Evolutionary conservation across 2,888 invertebrate species (phyloP).

Genomic region (Agonopterix subpropinquella): DNA sequence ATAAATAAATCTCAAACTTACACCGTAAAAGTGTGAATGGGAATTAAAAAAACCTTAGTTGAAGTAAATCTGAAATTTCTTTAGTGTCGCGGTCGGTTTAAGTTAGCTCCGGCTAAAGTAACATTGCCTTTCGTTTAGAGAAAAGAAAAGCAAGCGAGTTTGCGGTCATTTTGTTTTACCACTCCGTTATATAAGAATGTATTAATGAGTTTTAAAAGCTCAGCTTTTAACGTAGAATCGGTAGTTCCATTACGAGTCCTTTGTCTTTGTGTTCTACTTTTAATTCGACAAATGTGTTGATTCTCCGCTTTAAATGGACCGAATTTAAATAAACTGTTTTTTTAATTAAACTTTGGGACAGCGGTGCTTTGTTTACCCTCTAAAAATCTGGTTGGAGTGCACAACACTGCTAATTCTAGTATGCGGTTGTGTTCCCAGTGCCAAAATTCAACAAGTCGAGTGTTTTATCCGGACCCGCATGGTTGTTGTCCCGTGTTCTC

Average conservation of each 20-base stretch:
- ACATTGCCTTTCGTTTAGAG: constrained; percentile 23
- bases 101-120: constrained; percentile 45
- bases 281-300: neutral
- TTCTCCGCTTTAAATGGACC: neutral
- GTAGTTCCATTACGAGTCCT: constrained; percentile 2
- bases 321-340: constrained; percentile 4
- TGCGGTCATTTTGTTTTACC: constrained; percentile 26
- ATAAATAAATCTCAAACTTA: neutral
- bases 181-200: constrained; percentile 32
- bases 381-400: neutral
- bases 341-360: constrained; percentile 4
- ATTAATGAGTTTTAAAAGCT: constrained; percentile 28
- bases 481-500: constrained; percentile 13
- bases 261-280: neutral
- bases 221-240: constrained; percentile 19
- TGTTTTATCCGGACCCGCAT: constrained; percentile 28
- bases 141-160: constrained; percentile 38
- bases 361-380: constrained; percentile 1
- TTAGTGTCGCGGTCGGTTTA: constrained; percentile 40
- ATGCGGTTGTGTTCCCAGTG: constrained; percentile 1
- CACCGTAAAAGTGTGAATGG: constrained; percentile 21
- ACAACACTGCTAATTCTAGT: neutral
- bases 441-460: constrained; percentile 20
- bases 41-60: constrained; percentile 16
- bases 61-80: constrained; percentile 46